These are phyloP conservation scores for Nothura maculosa DNA, from an alignment of 2,797 vertebrate species.

Conservation along the genomic window DNA sequence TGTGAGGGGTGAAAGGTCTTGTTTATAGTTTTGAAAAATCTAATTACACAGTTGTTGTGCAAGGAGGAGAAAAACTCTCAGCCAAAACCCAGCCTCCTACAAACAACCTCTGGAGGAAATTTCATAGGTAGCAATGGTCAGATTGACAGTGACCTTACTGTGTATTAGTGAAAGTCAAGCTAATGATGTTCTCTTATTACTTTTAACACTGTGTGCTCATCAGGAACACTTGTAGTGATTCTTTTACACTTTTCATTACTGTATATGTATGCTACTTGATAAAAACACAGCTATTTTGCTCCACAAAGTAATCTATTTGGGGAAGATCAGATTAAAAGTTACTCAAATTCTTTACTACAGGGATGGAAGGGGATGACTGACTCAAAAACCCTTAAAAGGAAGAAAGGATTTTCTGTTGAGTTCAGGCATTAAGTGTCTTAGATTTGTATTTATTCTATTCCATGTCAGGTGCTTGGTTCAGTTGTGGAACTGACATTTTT, in stretches of 20 bases:
- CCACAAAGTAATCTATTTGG: neutral
- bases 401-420: neutral
- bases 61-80: neutral
- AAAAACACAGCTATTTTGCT: neutral
- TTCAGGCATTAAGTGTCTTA: neutral
- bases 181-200: neutral
- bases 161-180: slow-evolving; percentile 5
- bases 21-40: slow-evolving; percentile 46
- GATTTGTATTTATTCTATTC: neutral
- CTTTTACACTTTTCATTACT: neutral
- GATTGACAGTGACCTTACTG: neutral
- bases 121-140: neutral
- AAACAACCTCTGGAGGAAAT: neutral
- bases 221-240: neutral
- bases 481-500: neutral
- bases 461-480: neutral
- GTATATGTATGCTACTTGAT: neutral
- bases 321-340: neutral
- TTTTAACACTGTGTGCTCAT: neutral
- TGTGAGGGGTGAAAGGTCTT: slow-evolving; percentile 30
- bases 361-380: neutral
- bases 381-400: neutral
- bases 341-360: neutral
- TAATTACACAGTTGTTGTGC: slow-evolving; percentile 20
- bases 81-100: neutral